phyloP scores from a whole-genome alignment of 2,888 invertebrate species.

The Tiliacea aurago region DNA sequence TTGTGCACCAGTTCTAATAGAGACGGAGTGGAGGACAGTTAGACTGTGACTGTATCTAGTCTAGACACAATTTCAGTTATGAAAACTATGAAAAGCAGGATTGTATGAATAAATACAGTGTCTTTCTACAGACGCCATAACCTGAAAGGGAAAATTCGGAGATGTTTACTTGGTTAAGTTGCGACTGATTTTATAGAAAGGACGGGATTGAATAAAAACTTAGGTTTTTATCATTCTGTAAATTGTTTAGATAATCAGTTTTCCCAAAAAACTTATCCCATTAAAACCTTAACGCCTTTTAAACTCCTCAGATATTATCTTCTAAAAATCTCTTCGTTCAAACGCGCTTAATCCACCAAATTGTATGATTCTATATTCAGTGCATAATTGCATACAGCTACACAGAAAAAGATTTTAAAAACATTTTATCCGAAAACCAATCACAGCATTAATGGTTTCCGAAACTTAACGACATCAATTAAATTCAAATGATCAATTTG shows the following conservation, averaged over 20 bases:
- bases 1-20: slow-evolving; percentile 34
- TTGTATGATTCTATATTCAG: not conserved
- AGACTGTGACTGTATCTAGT: not conserved
- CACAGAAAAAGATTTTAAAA: not conserved
- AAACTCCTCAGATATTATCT: not conserved
- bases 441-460: slow-evolving; percentile 7
- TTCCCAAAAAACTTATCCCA: not conserved
- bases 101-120: slow-evolving; percentile 3
- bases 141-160: not conserved
- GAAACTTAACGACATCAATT: slow-evolving; percentile 47
- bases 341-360: not conserved
- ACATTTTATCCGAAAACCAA: slow-evolving; percentile 12
- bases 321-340: too few relatives aligned
- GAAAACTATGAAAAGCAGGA: not conserved
- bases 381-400: not conserved
- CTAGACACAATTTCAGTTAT: slow-evolving; percentile 23
- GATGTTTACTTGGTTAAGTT: not conserved
- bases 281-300: not conserved
- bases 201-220: not conserved
- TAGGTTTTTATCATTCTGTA: not conserved
- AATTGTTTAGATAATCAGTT: not conserved
- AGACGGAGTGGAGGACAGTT: slow-evolving; percentile 5
- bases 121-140: not conserved
- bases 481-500: slow-evolving; percentile 53
- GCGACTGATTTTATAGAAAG: not conserved